Evolutionary conservation across 2,113 vertebrate species (phyloP).

Genomic region (Labrus mixtus): DNA sequence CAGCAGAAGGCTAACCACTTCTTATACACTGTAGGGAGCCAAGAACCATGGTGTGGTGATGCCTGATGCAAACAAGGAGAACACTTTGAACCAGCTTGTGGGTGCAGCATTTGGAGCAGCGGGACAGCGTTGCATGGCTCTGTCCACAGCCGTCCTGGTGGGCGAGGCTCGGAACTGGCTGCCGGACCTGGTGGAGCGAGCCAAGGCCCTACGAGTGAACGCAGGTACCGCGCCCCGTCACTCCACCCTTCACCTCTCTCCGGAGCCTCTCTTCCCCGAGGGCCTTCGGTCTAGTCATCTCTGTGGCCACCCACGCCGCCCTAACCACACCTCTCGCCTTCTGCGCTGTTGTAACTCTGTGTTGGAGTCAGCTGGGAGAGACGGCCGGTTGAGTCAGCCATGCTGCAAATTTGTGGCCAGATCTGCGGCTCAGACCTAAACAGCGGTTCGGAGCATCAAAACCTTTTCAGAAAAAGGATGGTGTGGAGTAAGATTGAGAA

Average conservation of each 20-base stretch:
- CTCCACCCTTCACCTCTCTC: conserved; percentile 27
- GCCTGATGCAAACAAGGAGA: conserved; percentile 98
- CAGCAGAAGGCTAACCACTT: conserved; percentile 49
- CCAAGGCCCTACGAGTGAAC: conserved; percentile 91
- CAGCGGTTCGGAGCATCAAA: conserved; percentile 63
- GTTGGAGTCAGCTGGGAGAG: conserved; percentile 64
- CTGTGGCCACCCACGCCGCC: conserved; percentile 78
- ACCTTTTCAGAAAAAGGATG: conserved; percentile 51
- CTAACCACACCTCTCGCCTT: conserved; percentile 74
- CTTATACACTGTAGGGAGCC: conserved; percentile 87
- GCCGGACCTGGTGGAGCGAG: conserved; percentile 92
- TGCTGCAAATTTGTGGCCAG: conserved; percentile 78
- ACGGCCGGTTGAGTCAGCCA: conserved; percentile 73
- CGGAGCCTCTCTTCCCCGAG: conserved; percentile 8
- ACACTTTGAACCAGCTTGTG: conserved; percentile 96
- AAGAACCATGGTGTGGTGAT: conserved; percentile 99
- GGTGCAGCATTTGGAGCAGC: conserved; percentile 97
- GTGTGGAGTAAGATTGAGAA: conserved; percentile 55
- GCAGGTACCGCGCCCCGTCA: conserved; percentile 85
- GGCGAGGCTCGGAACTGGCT: conserved; percentile 93
- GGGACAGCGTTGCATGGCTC: conserved; percentile 98
- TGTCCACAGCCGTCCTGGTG: conserved; percentile 94
- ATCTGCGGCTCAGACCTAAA: conserved; percentile 66
- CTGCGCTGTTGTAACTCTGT: conserved; percentile 64
- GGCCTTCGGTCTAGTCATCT: conserved; percentile 53